A percentile compares a stretch with the other conserved stretches of the same genome.
Conservation (phyloP, 1,140 invertebrate species). For the Thereuonema tuberculata region DNA sequence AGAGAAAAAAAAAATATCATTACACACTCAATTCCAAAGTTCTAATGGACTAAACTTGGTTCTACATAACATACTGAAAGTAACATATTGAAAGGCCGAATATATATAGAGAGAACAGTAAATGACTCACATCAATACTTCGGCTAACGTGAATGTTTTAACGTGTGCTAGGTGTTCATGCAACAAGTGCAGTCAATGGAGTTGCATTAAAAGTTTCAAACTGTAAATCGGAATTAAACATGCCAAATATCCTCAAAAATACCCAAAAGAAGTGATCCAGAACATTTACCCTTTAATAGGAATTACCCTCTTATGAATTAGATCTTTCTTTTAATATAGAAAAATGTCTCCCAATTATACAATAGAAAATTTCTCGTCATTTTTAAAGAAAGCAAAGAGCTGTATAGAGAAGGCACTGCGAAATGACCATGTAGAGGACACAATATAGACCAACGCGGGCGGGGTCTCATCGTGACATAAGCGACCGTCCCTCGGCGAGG, state of each 20-base stretch:
- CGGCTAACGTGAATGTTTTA: not conserved
- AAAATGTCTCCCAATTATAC: constrained; percentile 3
- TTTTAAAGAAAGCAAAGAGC: constrained; percentile 6
- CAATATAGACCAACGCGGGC: too few relatives aligned
- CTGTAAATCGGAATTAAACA: constrained; percentile 7
- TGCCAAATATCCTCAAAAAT: constrained; percentile 10
- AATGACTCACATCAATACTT: constrained; percentile 5
- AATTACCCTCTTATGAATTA: not conserved
- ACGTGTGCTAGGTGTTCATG: constrained; percentile 9
- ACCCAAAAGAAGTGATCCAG: constrained; percentile 9
- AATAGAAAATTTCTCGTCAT: constrained; percentile 1
- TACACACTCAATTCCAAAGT: too few relatives aligned
- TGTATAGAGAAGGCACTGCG: constrained; percentile 8
- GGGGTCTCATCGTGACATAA: too few relatives aligned
- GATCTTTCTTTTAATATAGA: not conserved
- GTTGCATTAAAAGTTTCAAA: constrained; percentile 10
- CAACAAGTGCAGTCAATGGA: constrained; percentile 4
- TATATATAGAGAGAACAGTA: constrained; percentile 1
- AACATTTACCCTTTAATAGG: constrained; percentile 4
- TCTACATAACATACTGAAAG: not conserved
- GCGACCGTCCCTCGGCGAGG: too few relatives aligned
- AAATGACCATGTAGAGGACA: constrained; percentile 1
- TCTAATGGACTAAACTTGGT: not conserved
- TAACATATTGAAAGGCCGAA: not conserved
- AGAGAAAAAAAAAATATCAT: too few relatives aligned